Conservation (phyloP, 2,888 invertebrate species). For the Pyrochroa serraticornis region DNA sequence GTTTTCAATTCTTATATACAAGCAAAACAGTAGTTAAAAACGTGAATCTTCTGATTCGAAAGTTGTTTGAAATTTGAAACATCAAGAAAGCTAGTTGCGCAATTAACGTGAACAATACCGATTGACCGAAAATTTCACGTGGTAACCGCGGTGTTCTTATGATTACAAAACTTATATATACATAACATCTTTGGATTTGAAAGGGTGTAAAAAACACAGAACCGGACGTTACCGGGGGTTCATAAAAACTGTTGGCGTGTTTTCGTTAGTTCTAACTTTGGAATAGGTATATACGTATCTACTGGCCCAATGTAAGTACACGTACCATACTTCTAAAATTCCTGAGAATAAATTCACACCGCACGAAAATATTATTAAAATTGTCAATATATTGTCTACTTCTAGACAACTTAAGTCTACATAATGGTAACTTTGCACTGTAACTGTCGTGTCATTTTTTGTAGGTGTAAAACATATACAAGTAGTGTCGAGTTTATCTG, state of each 20-base stretch:
- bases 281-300: constrained; percentile 54
- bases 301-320: constrained; percentile 58
- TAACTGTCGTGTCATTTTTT: constrained; percentile 31
- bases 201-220: background rate
- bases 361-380: constrained; percentile 54
- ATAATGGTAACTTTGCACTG: constrained; percentile 53
- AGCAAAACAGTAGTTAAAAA: no score
- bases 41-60: no score
- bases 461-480: constrained; percentile 53
- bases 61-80: no score
- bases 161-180: background rate
- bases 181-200: constrained; percentile 18
- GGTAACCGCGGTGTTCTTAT: background rate
- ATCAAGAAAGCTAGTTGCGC: no score
- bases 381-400: constrained; percentile 54
- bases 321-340: constrained; percentile 55
- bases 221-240: constrained; percentile 23
- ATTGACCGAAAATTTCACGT: no score
- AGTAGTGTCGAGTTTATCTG: constrained; percentile 52
- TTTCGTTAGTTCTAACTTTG: constrained; percentile 46
- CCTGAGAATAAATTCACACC: constrained; percentile 54
- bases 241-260: constrained; percentile 17
- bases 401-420: constrained; percentile 58
- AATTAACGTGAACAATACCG: no score
- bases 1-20: no score